A percentile compares a stretch with the other conserved stretches of the same genome.
These are phyloP conservation scores for Bovichtus diacanthus DNA, from an alignment of 2,797 vertebrate genomes.

Conservation along the genomic window DNA sequence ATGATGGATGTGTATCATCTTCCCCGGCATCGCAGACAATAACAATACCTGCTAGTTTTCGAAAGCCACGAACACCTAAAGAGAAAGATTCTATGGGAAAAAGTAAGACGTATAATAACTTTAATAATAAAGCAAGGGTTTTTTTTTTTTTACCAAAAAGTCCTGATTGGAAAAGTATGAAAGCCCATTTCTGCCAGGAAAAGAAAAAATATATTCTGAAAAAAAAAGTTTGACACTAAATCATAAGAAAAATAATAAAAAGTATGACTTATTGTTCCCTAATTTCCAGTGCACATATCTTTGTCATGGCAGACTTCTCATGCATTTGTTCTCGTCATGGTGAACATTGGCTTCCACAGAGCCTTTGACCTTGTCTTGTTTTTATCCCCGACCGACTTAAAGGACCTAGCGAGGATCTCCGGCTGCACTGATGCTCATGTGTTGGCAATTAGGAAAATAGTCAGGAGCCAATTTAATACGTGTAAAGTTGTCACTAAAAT, in stretches of 20 bases:
- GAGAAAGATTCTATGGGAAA: background rate
- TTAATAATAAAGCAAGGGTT: too few relatives aligned
- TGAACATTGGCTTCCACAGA: background rate
- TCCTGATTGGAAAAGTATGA: background rate
- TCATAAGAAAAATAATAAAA: background rate
- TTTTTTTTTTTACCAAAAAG: background rate
- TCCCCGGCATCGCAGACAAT: constrained; percentile 16
- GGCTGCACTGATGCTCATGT: background rate
- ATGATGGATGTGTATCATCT: constrained; percentile 37
- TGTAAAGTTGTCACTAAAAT: background rate
- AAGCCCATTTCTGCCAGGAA: background rate
- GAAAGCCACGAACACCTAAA: background rate
- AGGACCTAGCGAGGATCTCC: background rate
- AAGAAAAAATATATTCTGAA: too few relatives aligned
- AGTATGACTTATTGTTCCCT: background rate
- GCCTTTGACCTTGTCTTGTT: background rate
- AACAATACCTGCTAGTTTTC: constrained; percentile 11
- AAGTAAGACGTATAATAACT: background rate
- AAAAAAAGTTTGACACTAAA: too few relatives aligned
- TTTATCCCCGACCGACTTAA: background rate
- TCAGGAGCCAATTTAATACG: background rate
- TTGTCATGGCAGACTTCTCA: background rate
- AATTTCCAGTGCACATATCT: background rate
- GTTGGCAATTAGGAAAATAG: background rate
- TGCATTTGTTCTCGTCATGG: background rate